Evolutionary conservation across 2,113 vertebrate genomes (phyloP).

Genomic region (Oenanthe melanoleuca): DNA sequence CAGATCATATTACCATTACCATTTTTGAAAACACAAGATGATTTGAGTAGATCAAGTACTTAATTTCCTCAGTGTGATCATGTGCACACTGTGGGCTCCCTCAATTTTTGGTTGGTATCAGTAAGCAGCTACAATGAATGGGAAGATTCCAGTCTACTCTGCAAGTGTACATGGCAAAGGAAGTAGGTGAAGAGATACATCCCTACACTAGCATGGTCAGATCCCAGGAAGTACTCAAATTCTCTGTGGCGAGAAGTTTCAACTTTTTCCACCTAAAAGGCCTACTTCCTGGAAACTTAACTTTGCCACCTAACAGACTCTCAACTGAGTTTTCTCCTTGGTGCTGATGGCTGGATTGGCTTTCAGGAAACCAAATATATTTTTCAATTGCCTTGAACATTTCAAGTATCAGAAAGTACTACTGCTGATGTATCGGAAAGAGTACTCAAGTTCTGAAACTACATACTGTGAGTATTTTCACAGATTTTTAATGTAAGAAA

Average conservation of each 20-base stretch:
- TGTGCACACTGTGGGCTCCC: not conserved
- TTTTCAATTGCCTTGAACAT: not conserved
- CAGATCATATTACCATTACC: not conserved
- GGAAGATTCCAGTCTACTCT: not conserved
- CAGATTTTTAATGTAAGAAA: not conserved
- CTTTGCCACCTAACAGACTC: not conserved
- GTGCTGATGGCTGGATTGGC: not conserved
- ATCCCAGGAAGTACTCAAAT: not conserved
- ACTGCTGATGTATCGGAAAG: not conserved
- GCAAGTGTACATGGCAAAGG: not conserved
- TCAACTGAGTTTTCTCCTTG: not conserved
- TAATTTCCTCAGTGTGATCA: not conserved
- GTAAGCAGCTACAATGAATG: not conserved
- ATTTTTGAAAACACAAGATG: not conserved
- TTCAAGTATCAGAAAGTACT: not conserved
- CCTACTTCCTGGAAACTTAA: not conserved
- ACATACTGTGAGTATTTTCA: not conserved
- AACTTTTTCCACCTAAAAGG: not conserved
- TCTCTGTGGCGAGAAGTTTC: not conserved
- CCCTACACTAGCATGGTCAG: not conserved
- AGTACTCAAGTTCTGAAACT: not conserved
- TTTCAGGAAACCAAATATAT: not conserved
- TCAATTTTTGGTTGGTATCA: not conserved
- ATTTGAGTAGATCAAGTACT: not conserved
- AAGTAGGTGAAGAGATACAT: not conserved